These are phyloP conservation scores for Nothoprocta perdicaria DNA, from an alignment of 2,113 vertebrate species.

Conservation along the genomic window DNA sequence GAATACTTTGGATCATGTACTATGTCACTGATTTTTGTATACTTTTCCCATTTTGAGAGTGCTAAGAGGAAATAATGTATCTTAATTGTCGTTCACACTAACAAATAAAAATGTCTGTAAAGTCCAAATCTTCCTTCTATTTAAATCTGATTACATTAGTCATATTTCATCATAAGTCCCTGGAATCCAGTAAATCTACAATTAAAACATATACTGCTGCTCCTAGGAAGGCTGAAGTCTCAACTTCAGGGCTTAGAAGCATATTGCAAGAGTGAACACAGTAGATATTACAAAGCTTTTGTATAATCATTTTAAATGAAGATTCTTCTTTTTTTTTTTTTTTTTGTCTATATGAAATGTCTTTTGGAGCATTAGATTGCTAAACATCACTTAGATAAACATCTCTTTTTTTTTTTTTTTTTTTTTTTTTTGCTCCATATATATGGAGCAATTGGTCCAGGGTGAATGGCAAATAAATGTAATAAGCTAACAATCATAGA, in stretches of 20 bases:
- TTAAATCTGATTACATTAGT: neutral
- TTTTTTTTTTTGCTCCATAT: neutral
- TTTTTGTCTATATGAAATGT: no score
- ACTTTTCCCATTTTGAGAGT: neutral
- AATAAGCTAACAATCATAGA: neutral
- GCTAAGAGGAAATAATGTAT: neutral
- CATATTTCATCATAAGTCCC: no score
- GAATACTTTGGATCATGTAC: neutral
- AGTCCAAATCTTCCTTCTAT: neutral
- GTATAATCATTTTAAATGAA: neutral
- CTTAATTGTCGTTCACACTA: neutral
- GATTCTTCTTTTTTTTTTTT: no score
- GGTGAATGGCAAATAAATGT: neutral
- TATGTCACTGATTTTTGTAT: neutral
- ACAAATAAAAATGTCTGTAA: neutral
- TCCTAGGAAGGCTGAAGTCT: neutral
- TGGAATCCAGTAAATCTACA: neutral
- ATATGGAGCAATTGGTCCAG: no score
- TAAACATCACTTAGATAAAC: no score
- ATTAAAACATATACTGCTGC: no score
- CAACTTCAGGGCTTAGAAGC: neutral
- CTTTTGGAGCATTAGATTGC: no score
- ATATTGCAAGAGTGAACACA: neutral
- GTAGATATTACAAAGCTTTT: neutral
- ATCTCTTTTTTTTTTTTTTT: no score